A percentile compares a stretch with the other conserved stretches of the same genome.
These are phyloP conservation scores for Temnothorax curvispinosus DNA, from an alignment of 1,140 invertebrate genomes.

Conservation along the genomic window DNA sequence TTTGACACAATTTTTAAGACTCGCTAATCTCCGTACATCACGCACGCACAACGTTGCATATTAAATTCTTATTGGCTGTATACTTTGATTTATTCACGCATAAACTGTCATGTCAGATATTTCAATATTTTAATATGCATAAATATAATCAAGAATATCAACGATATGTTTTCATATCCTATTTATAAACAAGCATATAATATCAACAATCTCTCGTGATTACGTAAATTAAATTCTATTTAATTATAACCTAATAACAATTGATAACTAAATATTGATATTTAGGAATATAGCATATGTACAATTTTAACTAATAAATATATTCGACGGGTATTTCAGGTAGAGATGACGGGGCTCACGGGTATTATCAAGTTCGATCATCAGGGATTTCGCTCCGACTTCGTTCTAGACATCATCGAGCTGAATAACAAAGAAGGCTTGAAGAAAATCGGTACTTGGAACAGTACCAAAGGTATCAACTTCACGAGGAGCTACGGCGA, in stretches of 20 bases:
- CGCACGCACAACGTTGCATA: neutral
- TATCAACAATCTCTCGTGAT: neutral
- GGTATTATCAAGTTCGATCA: conserved; percentile 98
- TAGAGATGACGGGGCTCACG: conserved; percentile 96
- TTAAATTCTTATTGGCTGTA: neutral
- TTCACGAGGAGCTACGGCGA: conserved; percentile 95
- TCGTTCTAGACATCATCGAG: conserved; percentile 96
- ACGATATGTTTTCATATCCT: neutral
- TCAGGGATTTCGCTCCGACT: conserved; percentile 96
- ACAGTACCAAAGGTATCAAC: conserved; percentile 94
- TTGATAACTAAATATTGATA: neutral
- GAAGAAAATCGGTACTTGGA: conserved; percentile 95
- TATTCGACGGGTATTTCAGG: conserved; percentile 85
- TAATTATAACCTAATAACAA: neutral
- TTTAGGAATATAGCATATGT: neutral
- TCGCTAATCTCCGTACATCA: neutral
- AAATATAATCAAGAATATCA: neutral
- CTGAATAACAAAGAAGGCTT: conserved; percentile 91
- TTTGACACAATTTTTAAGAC: neutral
- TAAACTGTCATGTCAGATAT: neutral
- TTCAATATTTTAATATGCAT: neutral
- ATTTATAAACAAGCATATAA: neutral
- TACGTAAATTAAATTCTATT: neutral
- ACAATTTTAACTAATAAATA: conserved; percentile 11
- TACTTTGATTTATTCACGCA: neutral